Conservation (phyloP, 1,140 invertebrate species). For the Ooceraea biroi region DNA sequence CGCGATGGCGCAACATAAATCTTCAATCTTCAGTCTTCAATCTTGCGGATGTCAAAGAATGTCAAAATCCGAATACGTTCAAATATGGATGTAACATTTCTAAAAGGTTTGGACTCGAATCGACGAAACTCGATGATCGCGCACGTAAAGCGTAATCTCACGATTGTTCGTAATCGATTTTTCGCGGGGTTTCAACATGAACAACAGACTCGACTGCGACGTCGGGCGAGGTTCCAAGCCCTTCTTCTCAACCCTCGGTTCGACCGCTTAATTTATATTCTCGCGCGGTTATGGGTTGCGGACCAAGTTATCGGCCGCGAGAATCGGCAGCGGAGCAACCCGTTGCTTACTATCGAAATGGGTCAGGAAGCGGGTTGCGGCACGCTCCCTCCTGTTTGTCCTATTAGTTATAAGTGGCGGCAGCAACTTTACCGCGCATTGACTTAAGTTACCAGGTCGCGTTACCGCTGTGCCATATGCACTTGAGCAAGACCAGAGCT, state of each 20-base stretch:
- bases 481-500: slow-evolving; percentile 34
- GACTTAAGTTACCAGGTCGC: slow-evolving; percentile 34
- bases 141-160: neutral
- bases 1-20: neutral
- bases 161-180: slow-evolving; percentile 36
- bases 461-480: neutral
- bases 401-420: slow-evolving; percentile 56
- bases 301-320: slow-evolving; percentile 47
- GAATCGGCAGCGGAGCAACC: slow-evolving; percentile 46
- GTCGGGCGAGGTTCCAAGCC: slow-evolving; percentile 49
- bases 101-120: neutral
- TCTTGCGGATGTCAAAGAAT: neutral
- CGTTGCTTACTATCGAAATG: slow-evolving; percentile 55
- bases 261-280: slow-evolving; percentile 58
- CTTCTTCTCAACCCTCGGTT: neutral
- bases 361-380: slow-evolving; percentile 44
- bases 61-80: neutral
- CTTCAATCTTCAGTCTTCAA: neutral
- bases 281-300: slow-evolving; percentile 47
- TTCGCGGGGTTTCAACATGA: slow-evolving; percentile 26
- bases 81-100: neutral
- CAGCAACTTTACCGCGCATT: slow-evolving; percentile 46
- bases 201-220: slow-evolving; percentile 37
- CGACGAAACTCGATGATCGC: neutral
- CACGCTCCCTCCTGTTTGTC: slow-evolving; percentile 21